These are phyloP conservation scores for Nothobranchius kuhntae DNA, from an alignment of 2,113 vertebrate genomes.

Conservation along the genomic window DNA sequence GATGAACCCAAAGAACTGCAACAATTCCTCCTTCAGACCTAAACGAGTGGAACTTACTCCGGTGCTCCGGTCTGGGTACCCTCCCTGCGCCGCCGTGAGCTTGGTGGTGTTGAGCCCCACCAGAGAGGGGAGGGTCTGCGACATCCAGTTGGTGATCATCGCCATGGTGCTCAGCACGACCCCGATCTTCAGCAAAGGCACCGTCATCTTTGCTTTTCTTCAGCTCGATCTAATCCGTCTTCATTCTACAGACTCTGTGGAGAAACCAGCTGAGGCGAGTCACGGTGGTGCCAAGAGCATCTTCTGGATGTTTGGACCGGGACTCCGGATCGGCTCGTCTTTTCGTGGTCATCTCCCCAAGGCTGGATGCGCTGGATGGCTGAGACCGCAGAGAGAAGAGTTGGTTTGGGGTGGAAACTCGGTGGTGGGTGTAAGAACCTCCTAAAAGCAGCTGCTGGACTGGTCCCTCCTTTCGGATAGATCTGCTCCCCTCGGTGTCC, in stretches of 20 bases:
- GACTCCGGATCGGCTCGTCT: constrained; percentile 63
- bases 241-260: constrained; percentile 84
- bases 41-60: constrained; percentile 82
- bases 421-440: neutral
- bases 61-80: constrained; percentile 90
- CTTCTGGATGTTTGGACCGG: constrained; percentile 69
- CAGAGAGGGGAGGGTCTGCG: constrained; percentile 95
- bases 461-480: constrained; percentile 16
- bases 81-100: constrained; percentile 88
- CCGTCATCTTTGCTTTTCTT: constrained; percentile 85
- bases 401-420: neutral
- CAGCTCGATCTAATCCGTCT: constrained; percentile 72
- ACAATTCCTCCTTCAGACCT: neutral
- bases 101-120: constrained; percentile 95
- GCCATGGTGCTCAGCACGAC: constrained; percentile 99
- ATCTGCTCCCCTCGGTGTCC: constrained; percentile 56
- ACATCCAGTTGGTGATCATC: constrained; percentile 99
- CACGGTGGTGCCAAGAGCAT: constrained; percentile 72
- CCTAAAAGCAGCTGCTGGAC: neutral
- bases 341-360: constrained; percentile 73
- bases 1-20: neutral
- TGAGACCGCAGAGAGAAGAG: neutral
- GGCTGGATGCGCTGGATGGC: constrained; percentile 25
- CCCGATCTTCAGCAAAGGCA: constrained; percentile 96
- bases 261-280: constrained; percentile 74